These are phyloP conservation scores for Dicentrarchus labrax DNA, from an alignment of 2,113 vertebrate genomes.

Conservation along the genomic window DNA sequence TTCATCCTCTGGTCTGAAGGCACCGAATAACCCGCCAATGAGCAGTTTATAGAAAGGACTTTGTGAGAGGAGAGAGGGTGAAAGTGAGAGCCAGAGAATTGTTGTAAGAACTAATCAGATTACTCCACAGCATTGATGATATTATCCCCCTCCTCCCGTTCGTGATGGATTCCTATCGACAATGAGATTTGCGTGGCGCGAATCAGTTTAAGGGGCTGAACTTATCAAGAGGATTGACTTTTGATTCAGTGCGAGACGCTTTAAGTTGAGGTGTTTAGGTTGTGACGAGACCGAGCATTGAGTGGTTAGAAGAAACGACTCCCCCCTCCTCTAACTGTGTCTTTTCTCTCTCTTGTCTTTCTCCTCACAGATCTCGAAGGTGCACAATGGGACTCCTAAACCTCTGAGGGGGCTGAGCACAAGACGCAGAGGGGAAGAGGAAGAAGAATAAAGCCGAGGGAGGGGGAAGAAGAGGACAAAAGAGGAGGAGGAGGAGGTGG, in stretches of 20 bases:
- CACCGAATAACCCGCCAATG: not conserved
- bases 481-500: slow-evolving; percentile 40
- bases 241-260: slow-evolving; percentile 15
- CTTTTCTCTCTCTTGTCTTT: slow-evolving; percentile 43
- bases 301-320: not conserved
- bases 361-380: slow-evolving; percentile 74
- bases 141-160: not conserved
- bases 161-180: slow-evolving; percentile 30
- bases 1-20: not conserved
- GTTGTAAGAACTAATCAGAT: slow-evolving; percentile 69
- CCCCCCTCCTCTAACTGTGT: slow-evolving; percentile 17
- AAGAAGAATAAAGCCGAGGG: slow-evolving; percentile 47
- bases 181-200: slow-evolving; percentile 28
- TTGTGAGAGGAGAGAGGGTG: slow-evolving; percentile 7
- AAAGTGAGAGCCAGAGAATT: not conserved
- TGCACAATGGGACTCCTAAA: slow-evolving; percentile 72
- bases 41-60: not conserved
- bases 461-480: slow-evolving; percentile 44
- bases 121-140: slow-evolving; percentile 42
- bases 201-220: slow-evolving; percentile 29
- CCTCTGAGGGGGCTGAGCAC: slow-evolving; percentile 70
- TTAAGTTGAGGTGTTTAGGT: slow-evolving; percentile 1
- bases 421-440: slow-evolving; percentile 55
- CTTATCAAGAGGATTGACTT: slow-evolving; percentile 27
- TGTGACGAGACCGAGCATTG: not conserved